Conservation (phyloP, 1,140 invertebrate genomes). For the Heliconius nattereri region DNA sequence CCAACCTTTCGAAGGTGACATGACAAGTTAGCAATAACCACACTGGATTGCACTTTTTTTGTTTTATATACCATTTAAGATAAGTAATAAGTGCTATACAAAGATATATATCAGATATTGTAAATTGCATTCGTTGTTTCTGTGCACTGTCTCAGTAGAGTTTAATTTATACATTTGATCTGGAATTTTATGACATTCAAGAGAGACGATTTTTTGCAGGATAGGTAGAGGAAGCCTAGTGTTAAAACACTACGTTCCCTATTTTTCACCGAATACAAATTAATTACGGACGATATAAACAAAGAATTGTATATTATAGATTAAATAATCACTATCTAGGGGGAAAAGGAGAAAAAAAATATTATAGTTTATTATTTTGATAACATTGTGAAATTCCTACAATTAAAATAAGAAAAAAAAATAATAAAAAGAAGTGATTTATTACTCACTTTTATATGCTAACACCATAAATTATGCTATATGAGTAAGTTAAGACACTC, state of each 20-base stretch:
- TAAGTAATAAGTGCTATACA: constrained; percentile 10
- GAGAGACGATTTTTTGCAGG: background rate
- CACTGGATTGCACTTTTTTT: background rate
- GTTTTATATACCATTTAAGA: constrained; percentile 25
- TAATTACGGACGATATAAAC: background rate
- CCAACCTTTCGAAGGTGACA: background rate
- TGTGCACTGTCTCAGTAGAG: background rate
- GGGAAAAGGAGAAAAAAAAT: background rate
- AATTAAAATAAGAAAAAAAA: background rate
- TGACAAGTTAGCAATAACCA: constrained; percentile 6
- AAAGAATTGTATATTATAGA: background rate
- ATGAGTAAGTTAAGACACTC: constrained; percentile 54
- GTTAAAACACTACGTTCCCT: no score
- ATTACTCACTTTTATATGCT: background rate
- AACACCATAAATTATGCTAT: background rate
- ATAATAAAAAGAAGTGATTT: background rate
- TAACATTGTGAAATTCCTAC: background rate
- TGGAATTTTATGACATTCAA: background rate
- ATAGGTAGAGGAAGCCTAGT: no score
- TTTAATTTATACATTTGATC: constrained; percentile 23
- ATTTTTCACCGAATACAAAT: no score
- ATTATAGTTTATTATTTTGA: background rate
- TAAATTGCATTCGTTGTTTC: constrained; percentile 10
- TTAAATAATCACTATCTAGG: no score
- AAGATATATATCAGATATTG: constrained; percentile 14